phyloP scores from a whole-genome alignment of 2,888 invertebrate genomes.

The Pardosa pseudoannulata region DNA sequence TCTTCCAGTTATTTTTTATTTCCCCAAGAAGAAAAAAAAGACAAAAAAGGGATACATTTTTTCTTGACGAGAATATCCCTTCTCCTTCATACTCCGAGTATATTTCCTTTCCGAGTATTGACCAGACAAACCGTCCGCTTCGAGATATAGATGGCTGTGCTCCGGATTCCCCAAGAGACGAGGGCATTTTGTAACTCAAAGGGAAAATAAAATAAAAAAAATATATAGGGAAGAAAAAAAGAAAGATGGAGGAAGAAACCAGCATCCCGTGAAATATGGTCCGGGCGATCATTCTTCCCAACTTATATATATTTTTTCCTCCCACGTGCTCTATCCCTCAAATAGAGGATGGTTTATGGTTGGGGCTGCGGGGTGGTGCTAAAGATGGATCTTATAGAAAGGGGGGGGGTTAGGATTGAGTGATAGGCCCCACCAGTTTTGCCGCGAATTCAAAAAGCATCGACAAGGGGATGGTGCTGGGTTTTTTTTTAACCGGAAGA shows the following conservation, averaged over 20 bases:
- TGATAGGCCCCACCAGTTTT: background rate
- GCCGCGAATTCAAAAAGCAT: conserved; percentile 62
- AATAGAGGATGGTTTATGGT: conserved; percentile 2
- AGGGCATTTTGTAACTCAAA: conserved; percentile 29
- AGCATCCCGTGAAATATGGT: conserved; percentile 53
- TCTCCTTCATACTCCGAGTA: background rate
- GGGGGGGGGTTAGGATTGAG: background rate
- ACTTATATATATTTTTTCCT: background rate
- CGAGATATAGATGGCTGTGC: conserved; percentile 35
- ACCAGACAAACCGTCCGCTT: conserved; percentile 8
- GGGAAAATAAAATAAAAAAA: too few relatives aligned
- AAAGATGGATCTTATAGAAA: background rate
- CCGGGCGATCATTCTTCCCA: conserved; percentile 62
- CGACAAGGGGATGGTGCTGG: conserved; percentile 29
- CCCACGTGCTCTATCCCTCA: background rate
- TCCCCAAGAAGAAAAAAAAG: too few relatives aligned
- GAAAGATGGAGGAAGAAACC: conserved; percentile 31
- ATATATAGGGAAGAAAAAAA: too few relatives aligned
- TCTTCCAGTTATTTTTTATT: too few relatives aligned
- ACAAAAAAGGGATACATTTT: too few relatives aligned
- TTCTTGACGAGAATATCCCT: too few relatives aligned
- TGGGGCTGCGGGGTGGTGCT: background rate
- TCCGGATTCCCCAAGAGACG: conserved; percentile 21
- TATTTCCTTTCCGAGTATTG: background rate
- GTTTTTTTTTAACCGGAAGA: too few relatives aligned